These are phyloP conservation scores for Mirounga angustirostris DNA, from an alignment of 2,113 vertebrate genomes.

Conservation along the genomic window DNA sequence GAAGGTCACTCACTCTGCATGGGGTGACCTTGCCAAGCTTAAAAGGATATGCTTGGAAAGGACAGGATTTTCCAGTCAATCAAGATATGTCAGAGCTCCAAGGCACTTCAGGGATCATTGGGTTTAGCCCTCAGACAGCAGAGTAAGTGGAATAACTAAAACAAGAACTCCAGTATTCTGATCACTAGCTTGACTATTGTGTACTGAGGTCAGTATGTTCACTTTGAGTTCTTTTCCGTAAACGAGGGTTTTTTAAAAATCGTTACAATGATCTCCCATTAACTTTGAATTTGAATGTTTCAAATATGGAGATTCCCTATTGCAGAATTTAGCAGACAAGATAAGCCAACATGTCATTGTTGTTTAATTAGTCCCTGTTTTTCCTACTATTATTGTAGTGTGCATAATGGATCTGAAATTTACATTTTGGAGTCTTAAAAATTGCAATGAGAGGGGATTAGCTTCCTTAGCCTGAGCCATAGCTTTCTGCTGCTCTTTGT, in stretches of 20 bases:
- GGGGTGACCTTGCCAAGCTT: constrained; percentile 7
- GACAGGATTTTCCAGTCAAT: constrained; percentile 36
- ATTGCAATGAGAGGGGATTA: constrained; percentile 53
- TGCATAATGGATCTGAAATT: background rate
- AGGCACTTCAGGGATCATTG: background rate
- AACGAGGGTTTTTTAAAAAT: background rate
- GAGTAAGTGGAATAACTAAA: background rate
- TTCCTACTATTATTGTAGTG: background rate
- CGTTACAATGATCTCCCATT: background rate
- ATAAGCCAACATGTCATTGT: background rate
- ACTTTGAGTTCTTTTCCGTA: constrained; percentile 18
- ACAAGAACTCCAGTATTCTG: background rate
- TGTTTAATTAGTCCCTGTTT: background rate
- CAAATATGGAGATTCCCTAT: background rate
- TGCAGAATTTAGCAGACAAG: background rate
- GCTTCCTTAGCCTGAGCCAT: constrained; percentile 41
- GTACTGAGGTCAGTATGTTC: background rate
- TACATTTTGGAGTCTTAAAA: constrained; percentile 49
- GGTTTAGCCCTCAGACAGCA: background rate
- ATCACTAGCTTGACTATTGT: background rate
- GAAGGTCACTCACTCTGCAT: constrained; percentile 48
- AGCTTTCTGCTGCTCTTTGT: constrained; percentile 16
- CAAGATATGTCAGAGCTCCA: background rate
- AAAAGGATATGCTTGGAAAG: constrained; percentile 48
- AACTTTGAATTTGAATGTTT: background rate